Percentiles rank a stretch among this genome's conserved stretches.
phyloP scores from a whole-genome alignment of 2,888 invertebrate species.

The Schrankia costaestrigalis region DNA sequence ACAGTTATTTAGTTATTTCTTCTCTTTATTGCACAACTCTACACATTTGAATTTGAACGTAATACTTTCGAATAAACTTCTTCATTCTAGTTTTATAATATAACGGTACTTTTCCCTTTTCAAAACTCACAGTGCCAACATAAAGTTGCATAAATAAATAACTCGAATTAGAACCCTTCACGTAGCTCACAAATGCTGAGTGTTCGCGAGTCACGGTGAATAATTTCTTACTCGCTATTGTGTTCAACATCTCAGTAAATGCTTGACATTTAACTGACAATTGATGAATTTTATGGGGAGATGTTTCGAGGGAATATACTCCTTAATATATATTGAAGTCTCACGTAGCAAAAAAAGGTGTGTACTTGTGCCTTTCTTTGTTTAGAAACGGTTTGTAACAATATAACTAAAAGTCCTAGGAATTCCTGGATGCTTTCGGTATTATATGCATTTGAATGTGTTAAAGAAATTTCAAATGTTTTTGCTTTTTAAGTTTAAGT shows the following conservation, averaged over 20 bases:
- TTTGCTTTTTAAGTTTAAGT: no score
- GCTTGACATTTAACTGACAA: constrained; percentile 40
- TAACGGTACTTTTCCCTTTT: constrained; percentile 37
- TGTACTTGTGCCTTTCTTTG: no score
- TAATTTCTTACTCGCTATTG: constrained; percentile 46
- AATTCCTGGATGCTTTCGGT: no score
- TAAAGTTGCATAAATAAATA: constrained; percentile 66
- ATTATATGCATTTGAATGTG: no score
- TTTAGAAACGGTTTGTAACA: no score
- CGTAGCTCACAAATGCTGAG: constrained; percentile 45
- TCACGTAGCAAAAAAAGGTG: no score
- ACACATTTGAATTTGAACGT: constrained; percentile 44
- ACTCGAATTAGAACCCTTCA: constrained; percentile 60
- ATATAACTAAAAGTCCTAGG: no score
- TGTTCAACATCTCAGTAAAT: constrained; percentile 37
- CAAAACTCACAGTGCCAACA: constrained; percentile 49
- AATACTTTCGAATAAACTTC: constrained; percentile 43
- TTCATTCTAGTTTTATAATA: constrained; percentile 39
- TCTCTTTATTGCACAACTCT: no score
- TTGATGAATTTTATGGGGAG: constrained; percentile 31
- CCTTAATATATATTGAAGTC: no score
- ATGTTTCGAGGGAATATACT: constrained; percentile 12
- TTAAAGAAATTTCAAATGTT: no score
- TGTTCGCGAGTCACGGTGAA: constrained; percentile 42
- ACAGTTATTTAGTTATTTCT: no score